These are phyloP conservation scores for Caenorhabditis brenneri DNA, from an alignment of 1,140 invertebrate genomes.

Conservation along the genomic window DNA sequence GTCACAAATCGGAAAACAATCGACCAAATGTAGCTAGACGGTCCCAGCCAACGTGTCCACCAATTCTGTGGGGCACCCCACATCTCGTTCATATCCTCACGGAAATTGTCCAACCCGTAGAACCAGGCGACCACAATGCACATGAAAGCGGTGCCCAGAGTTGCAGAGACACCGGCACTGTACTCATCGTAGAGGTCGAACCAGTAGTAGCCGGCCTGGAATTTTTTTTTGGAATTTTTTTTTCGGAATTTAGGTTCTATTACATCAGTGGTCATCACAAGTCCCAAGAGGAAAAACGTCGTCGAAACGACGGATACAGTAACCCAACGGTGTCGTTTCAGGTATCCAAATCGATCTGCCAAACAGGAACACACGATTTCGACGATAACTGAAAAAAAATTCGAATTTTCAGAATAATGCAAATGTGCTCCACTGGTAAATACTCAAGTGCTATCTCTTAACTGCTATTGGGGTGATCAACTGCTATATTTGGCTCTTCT, in stretches of 20 bases:
- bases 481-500: no score
- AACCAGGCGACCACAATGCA: neutral
- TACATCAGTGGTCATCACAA: conserved; percentile 57
- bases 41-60: neutral
- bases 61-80: neutral
- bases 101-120: conserved; percentile 5
- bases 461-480: no score
- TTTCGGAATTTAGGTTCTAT: no score
- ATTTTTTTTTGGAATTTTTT: neutral
- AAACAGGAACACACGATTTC: conserved; percentile 64
- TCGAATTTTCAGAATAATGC: no score
- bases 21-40: neutral
- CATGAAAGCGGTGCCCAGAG: neutral
- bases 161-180: neutral
- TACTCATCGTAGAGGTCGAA: conserved; percentile 43
- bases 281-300: conserved; percentile 54
- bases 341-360: conserved; percentile 60
- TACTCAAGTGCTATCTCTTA: no score
- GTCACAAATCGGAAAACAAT: neutral
- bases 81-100: conserved; percentile 19
- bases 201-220: conserved; percentile 42
- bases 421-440: no score
- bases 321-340: conserved; percentile 52
- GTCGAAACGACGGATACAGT: conserved; percentile 57
- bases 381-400: conserved; percentile 42